phyloP scores from a whole-genome alignment of 2,113 vertebrate species.

The Electrona antarctica region DNA sequence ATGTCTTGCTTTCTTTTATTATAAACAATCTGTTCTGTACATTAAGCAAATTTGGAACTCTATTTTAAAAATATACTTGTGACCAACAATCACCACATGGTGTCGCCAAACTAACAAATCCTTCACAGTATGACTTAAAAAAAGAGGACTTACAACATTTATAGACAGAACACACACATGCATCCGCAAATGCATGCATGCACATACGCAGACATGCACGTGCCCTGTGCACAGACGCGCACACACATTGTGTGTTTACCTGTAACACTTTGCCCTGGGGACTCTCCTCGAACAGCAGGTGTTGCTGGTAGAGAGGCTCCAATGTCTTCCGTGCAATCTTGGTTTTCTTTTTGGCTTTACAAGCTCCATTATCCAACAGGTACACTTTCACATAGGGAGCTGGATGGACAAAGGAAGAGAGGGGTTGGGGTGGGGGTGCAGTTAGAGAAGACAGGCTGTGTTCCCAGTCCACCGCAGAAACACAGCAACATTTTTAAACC shows the following conservation, averaged over 20 bases:
- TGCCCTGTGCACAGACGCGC: no score
- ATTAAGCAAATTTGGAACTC: no score
- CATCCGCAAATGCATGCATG: neutral
- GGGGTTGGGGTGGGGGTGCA: neutral
- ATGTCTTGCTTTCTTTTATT: no score
- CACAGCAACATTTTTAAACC: no score
- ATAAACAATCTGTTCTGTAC: no score
- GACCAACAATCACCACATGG: no score
- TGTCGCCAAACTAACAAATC: no score
- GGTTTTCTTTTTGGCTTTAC: conserved; percentile 99
- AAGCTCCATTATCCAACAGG: conserved; percentile 93
- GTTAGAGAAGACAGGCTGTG: neutral
- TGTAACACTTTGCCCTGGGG: conserved; percentile 98
- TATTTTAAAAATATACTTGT: no score
- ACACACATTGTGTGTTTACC: conserved; percentile 76
- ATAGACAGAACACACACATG: no score
- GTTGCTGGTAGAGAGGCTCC: conserved; percentile 97
- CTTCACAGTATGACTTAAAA: no score
- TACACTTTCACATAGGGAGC: conserved; percentile 99
- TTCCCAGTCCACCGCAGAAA: no score
- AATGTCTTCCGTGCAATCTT: conserved; percentile 99
- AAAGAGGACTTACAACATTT: no score
- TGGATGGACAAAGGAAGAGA: conserved; percentile 47
- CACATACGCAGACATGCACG: neutral
- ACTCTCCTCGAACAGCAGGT: conserved; percentile 95